Percentiles rank a stretch among this genome's conserved stretches.
Conservation (phyloP, 2,888 invertebrate genomes). For the Macrophya annulata region DNA sequence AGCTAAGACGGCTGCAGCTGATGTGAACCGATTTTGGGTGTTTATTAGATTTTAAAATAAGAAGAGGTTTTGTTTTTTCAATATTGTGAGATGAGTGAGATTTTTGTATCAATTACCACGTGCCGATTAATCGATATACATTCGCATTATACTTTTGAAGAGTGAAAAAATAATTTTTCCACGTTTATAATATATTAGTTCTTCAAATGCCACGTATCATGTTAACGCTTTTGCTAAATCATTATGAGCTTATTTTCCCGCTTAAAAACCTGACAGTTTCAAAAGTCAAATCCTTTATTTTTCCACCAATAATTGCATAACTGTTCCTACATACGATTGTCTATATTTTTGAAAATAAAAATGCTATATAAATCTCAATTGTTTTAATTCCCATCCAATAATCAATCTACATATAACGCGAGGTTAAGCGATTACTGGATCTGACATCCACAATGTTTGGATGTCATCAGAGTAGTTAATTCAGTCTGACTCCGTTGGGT, state of each 20-base stretch:
- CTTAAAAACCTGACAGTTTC: background rate
- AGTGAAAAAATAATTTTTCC: background rate
- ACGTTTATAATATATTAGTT: background rate
- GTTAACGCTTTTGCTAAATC: background rate
- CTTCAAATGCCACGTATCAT: background rate
- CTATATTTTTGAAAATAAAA: slow-evolving; percentile 37
- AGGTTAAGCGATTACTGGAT: background rate
- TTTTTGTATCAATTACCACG: background rate
- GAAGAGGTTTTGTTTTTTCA: background rate
- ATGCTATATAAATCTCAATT: background rate
- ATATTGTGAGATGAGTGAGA: background rate
- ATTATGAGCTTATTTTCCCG: background rate
- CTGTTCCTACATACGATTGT: background rate
- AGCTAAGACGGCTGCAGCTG: background rate
- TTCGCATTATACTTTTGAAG: background rate
- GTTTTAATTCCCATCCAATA: background rate
- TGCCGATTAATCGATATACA: background rate
- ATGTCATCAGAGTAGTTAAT: background rate
- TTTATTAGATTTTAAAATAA: background rate
- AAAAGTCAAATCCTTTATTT: background rate
- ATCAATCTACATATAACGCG: background rate
- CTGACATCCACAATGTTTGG: background rate
- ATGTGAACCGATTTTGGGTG: background rate
- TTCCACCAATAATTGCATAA: background rate
- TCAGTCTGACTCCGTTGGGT: background rate